These are phyloP conservation scores for Lethocerus indicus DNA, from an alignment of 1,140 invertebrate genomes.

Conservation along the genomic window DNA sequence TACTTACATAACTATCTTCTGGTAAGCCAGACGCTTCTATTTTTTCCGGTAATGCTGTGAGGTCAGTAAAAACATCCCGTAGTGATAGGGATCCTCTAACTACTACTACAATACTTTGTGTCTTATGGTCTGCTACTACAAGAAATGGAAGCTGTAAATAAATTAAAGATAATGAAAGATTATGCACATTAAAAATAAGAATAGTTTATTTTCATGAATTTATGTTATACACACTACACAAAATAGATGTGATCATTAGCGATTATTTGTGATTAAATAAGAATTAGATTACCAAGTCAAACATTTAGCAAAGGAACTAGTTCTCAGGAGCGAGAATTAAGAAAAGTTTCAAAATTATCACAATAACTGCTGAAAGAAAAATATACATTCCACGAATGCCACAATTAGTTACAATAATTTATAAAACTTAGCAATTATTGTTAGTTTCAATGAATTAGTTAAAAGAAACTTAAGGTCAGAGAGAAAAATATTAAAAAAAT, in stretches of 20 bases:
- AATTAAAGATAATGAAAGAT: not conserved
- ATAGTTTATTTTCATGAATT: no score
- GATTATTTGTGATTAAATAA: no score
- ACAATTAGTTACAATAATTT: constrained; percentile 5
- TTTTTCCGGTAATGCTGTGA: constrained; percentile 59
- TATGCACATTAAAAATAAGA: not conserved
- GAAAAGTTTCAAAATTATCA: no score
- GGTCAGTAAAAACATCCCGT: constrained; percentile 76
- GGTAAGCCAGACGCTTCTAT: constrained; percentile 58
- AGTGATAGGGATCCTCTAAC: constrained; percentile 77
- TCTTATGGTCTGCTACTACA: constrained; percentile 68
- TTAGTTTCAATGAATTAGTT: no score
- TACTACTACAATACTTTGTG: constrained; percentile 61
- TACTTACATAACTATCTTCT: constrained; percentile 36
- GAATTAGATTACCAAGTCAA: no score
- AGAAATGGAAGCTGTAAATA: constrained; percentile 62
- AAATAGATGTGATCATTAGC: no score
- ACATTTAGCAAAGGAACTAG: no score
- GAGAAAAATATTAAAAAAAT: not conserved
- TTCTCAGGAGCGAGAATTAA: no score
- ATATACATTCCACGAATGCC: no score
- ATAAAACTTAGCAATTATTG: constrained; percentile 13
- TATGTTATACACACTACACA: no score
- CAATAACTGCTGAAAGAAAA: no score
- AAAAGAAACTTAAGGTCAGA: no score